Percentiles rank a stretch among this genome's conserved stretches.
Evolutionary conservation across 1,140 invertebrate genomes (phyloP).

Genomic region (Antheraea mylitta): DNA sequence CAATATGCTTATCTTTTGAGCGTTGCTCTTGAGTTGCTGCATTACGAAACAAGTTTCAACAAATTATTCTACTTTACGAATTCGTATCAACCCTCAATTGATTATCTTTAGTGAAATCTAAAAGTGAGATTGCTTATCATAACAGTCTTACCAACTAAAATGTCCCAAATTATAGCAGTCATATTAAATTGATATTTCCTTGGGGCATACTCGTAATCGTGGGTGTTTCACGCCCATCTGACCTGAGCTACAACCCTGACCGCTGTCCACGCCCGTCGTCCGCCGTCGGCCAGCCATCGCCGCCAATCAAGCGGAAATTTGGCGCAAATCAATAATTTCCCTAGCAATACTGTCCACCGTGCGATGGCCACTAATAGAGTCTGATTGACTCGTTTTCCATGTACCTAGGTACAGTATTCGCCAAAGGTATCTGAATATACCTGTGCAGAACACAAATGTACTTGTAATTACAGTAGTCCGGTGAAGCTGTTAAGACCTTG

Average conservation of each 20-base stretch:
- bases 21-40: too few relatives aligned
- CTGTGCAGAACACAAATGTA: too few relatives aligned
- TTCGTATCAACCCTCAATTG: too few relatives aligned
- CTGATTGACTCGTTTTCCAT: conserved; percentile 44
- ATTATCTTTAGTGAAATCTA: too few relatives aligned
- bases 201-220: background rate
- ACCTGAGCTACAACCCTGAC: conserved; percentile 34
- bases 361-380: conserved; percentile 45
- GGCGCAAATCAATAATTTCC: conserved; percentile 69
- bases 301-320: conserved; percentile 64
- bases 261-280: conserved; percentile 53
- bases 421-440: background rate
- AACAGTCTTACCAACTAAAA: too few relatives aligned
- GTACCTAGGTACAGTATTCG: background rate
- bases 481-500: too few relatives aligned
- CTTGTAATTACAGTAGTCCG: too few relatives aligned
- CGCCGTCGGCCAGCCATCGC: conserved; percentile 36
- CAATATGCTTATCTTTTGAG: too few relatives aligned
- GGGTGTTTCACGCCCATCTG: conserved; percentile 10
- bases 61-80: too few relatives aligned
- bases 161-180: too few relatives aligned
- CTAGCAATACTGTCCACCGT: conserved; percentile 42
- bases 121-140: too few relatives aligned
- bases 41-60: too few relatives aligned
- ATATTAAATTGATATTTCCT: conserved; percentile 1